phyloP scores from a whole-genome alignment of 1,140 invertebrate genomes.

The Drosophila willistoni region DNA sequence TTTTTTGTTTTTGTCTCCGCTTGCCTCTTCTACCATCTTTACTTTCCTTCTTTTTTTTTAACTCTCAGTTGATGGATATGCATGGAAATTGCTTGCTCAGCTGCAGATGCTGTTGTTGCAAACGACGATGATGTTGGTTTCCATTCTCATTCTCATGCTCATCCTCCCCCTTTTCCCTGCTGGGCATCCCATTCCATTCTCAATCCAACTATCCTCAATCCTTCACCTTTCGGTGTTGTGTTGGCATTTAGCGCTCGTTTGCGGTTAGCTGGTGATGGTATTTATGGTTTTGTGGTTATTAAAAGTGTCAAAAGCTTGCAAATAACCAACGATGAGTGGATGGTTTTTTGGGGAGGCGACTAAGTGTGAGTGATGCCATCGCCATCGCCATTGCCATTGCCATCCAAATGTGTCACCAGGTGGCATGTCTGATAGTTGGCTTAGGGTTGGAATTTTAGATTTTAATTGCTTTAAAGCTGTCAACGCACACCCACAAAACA shows the following conservation, averaged over 20 bases:
- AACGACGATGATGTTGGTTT: neutral
- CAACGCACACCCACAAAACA: neutral
- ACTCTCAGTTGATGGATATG: constrained; percentile 69
- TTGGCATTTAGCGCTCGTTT: constrained; percentile 39
- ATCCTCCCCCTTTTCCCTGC: constrained; percentile 18
- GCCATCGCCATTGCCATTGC: neutral
- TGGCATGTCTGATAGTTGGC: constrained; percentile 7
- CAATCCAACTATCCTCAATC: neutral
- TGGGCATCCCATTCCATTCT: neutral
- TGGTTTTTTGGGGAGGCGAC: neutral
- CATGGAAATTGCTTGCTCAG: constrained; percentile 66
- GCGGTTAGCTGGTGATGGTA: constrained; percentile 58
- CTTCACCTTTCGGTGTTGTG: constrained; percentile 19
- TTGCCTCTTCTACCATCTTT: neutral
- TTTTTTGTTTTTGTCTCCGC: neutral
- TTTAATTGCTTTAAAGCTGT: constrained; percentile 33
- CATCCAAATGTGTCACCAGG: constrained; percentile 5
- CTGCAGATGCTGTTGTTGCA: constrained; percentile 13
- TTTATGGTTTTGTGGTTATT: constrained; percentile 75
- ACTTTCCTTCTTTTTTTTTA: constrained; percentile 46
- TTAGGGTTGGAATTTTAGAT: constrained; percentile 13
- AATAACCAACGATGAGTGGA: constrained; percentile 54
- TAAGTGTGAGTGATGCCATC: constrained; percentile 30
- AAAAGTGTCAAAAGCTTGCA: constrained; percentile 74
- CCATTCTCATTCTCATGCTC: neutral